Evolutionary conservation across 2,888 invertebrate genomes (phyloP), one percentile per base, ranked within the genome.

Genomic region (Mystacides longicornis): DNA sequence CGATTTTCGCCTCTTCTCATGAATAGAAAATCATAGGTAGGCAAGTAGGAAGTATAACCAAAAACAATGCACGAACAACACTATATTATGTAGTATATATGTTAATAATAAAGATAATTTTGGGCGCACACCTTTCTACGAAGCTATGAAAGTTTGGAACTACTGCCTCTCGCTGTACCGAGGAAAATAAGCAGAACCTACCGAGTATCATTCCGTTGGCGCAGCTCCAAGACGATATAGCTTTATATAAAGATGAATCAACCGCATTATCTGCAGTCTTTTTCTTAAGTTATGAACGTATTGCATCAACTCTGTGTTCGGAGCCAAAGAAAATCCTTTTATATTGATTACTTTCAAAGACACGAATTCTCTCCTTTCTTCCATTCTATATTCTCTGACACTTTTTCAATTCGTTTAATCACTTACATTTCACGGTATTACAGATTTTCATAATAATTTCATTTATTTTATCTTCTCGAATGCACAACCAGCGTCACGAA

Each of bases 241-340:
- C 37, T 16, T 37, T 37, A 37, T 37, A 37, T 37, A 37, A 37
- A 37, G 37, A 37, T 37, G 37, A 37, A 37, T 37, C 37, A 37
- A 37, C 37, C 37, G 37, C 37, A 37, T 37, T 37, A 37, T 37
- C 37, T 37, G 37, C 37, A 37, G 37, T 37, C 37, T 37, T 37
- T 37, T 37, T 37, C 37, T 37, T 37, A 37, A 37, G 37, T 37
- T 37, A 37, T 37, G 37, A 37, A 37, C 37, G 37, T 37, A 37
- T 37, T 37, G 37, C 37, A 37, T 37, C 37, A 37, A 37, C 37
- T 37, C 37, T 14, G 37, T 37, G 37, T 37, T 37, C 37, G 3
- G 37, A 37, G 37, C 37, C 37, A 37, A 37, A 37, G 37, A 37
- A 37, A 37, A 37, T 37, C 37, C 37, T 37, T 37, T 37, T 37